phyloP scores from a whole-genome alignment of 2,113 vertebrate genomes.

The Clupea harengus region DNA sequence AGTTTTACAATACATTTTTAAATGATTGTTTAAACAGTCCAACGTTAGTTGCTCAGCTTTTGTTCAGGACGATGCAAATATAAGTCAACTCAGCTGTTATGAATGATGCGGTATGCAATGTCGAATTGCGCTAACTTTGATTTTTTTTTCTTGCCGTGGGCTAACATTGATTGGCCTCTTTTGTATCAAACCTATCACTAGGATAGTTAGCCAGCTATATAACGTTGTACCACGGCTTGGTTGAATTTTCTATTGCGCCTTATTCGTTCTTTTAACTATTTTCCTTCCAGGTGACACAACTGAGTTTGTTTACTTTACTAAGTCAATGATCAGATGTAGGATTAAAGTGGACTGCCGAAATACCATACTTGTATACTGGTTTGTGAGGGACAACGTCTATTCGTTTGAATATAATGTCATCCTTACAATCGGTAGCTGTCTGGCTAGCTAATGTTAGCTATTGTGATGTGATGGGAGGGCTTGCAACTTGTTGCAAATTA shows the following conservation, averaged over 20 bases:
- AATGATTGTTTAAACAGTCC: background rate
- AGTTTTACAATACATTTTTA: too few relatives aligned
- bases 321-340: too few relatives aligned
- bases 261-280: too few relatives aligned
- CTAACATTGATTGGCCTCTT: background rate
- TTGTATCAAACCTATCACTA: background rate
- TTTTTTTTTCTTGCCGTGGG: background rate
- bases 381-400: background rate
- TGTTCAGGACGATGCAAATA: background rate
- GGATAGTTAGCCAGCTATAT: background rate
- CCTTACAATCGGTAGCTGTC: background rate
- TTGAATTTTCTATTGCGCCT: too few relatives aligned
- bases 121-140: background rate
- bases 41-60: background rate
- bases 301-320: too few relatives aligned
- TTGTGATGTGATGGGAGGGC: background rate
- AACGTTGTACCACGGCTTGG: background rate
- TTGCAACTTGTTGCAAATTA: constrained; percentile 17
- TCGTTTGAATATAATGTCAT: too few relatives aligned
- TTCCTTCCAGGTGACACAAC: too few relatives aligned
- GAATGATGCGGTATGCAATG: background rate
- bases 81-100: background rate
- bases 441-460: background rate
- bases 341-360: background rate
- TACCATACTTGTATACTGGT: background rate